Conservation (phyloP, 2,888 invertebrate genomes). For the Charanyca ferruginea region DNA sequence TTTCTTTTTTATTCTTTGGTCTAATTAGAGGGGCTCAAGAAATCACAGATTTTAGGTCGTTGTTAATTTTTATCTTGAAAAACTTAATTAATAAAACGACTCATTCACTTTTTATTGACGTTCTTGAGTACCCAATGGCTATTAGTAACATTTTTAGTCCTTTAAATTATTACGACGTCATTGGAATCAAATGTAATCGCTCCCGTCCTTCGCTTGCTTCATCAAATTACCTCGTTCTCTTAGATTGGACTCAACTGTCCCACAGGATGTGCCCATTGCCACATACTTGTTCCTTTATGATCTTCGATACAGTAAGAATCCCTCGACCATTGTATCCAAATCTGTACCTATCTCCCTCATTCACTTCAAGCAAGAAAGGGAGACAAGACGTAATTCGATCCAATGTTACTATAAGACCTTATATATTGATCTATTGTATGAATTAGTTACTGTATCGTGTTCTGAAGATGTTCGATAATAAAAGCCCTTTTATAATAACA, state of each 20-base stretch:
- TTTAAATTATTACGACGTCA: background rate
- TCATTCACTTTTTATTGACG: background rate
- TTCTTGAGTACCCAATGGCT: background rate
- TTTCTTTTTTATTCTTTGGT: too few relatives aligned
- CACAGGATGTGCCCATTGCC: slow-evolving; percentile 81
- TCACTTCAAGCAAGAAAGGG: slow-evolving; percentile 19
- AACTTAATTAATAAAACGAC: background rate
- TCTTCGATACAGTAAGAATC: slow-evolving; percentile 64
- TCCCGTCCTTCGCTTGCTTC: slow-evolving; percentile 23
- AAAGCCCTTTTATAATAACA: slow-evolving; percentile 11
- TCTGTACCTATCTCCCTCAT: slow-evolving; percentile 42
- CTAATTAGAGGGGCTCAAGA: too few relatives aligned
- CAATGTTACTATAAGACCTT: slow-evolving; percentile 40
- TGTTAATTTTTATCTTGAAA: background rate
- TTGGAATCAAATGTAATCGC: background rate
- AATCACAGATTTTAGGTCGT: background rate
- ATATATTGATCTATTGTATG: slow-evolving; percentile 57
- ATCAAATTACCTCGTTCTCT: slow-evolving; percentile 27
- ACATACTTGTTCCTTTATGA: slow-evolving; percentile 71
- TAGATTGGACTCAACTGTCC: slow-evolving; percentile 54
- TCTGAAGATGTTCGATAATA: slow-evolving; percentile 1
- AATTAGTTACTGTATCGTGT: slow-evolving; percentile 19
- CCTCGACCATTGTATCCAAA: slow-evolving; percentile 53
- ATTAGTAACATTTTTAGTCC: background rate
- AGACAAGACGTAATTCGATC: slow-evolving; percentile 29